Evolutionary conservation across 2,113 vertebrate species (phyloP).

Genomic region (Dinomys branickii): DNA sequence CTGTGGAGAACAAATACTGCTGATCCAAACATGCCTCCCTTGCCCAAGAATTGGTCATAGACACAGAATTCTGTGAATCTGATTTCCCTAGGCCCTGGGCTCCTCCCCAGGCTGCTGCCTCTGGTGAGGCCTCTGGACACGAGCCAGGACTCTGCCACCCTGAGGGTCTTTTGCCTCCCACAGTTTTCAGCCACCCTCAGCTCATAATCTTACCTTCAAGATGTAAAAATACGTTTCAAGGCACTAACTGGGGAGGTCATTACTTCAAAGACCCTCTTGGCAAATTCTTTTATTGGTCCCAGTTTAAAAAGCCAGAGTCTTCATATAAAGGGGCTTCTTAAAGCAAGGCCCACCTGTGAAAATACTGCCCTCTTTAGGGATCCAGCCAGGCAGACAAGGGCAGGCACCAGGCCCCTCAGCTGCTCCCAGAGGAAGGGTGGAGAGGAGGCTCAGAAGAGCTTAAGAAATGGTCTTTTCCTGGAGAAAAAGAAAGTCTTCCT

Average conservation of each 20-base stretch:
- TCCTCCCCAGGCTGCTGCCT: not conserved
- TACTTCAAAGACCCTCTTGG: slow-evolving; percentile 80
- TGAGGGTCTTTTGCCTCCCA: slow-evolving; percentile 65
- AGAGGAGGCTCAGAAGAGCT: slow-evolving; percentile 51
- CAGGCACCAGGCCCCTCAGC: slow-evolving; percentile 13
- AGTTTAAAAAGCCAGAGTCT: slow-evolving; percentile 72
- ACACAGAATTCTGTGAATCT: slow-evolving; percentile 3
- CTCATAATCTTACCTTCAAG: slow-evolving; percentile 71
- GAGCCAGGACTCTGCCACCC: slow-evolving; percentile 64
- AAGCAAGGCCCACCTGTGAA: slow-evolving; percentile 74
- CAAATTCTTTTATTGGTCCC: slow-evolving; percentile 79
- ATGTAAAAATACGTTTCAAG: slow-evolving; percentile 73
- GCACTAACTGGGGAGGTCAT: slow-evolving; percentile 71
- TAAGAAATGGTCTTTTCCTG: slow-evolving; percentile 58
- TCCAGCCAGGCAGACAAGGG: slow-evolving; percentile 11
- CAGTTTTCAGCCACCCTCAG: slow-evolving; percentile 29
- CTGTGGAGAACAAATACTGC: slow-evolving; percentile 31
- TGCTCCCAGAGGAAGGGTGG: slow-evolving; percentile 51
- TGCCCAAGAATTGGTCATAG: slow-evolving; percentile 46
- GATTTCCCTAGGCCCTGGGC: not conserved
- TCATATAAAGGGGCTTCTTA: slow-evolving; percentile 70
- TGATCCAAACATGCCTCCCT: not conserved
- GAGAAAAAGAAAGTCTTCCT: slow-evolving; percentile 44
- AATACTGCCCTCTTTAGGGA: slow-evolving; percentile 70
- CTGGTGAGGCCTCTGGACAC: slow-evolving; percentile 8